Percentiles rank a stretch among this genome's conserved stretches.
Evolutionary conservation across 1,140 invertebrate species (phyloP).

Genomic region (Anagrus nilaparvatae): DNA sequence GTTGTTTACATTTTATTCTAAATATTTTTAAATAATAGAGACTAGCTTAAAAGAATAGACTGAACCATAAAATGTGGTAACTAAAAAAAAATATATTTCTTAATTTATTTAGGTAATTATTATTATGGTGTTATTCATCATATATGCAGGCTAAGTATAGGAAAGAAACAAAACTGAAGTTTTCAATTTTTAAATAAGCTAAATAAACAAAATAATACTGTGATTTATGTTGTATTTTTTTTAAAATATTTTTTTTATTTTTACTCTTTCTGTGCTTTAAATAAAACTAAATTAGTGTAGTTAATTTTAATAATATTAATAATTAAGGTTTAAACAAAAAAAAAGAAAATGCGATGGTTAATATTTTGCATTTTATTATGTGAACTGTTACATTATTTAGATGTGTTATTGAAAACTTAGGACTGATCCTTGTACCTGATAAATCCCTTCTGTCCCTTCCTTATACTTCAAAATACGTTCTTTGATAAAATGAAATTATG

Average conservation of each 20-base stretch:
- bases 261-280: too few relatives aligned
- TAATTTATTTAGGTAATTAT: constrained; percentile 38
- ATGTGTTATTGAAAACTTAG: constrained; percentile 14
- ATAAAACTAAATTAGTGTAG: too few relatives aligned
- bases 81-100: constrained; percentile 36
- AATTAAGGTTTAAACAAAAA: too few relatives aligned
- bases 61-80: constrained; percentile 37
- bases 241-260: constrained; percentile 15
- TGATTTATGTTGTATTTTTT: constrained; percentile 16
- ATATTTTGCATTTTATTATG: too few relatives aligned
- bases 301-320: too few relatives aligned
- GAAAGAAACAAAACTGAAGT: too few relatives aligned
- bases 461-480: too few relatives aligned
- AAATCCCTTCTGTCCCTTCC: constrained; percentile 26
- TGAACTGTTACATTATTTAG: too few relatives aligned
- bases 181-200: constrained; percentile 11
- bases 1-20: constrained; percentile 41
- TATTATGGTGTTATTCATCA: constrained; percentile 36
- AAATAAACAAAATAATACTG: constrained; percentile 10
- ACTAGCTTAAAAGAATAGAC: constrained; percentile 40
- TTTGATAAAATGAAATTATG: too few relatives aligned
- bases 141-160: constrained; percentile 31
- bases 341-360: too few relatives aligned
- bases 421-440: constrained; percentile 40
- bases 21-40: constrained; percentile 40